Percentiles rank a stretch among this genome's conserved stretches.
These are phyloP conservation scores for Rallus crepitans DNA, from an alignment of 2,797 vertebrate genomes.

Conservation along the genomic window DNA sequence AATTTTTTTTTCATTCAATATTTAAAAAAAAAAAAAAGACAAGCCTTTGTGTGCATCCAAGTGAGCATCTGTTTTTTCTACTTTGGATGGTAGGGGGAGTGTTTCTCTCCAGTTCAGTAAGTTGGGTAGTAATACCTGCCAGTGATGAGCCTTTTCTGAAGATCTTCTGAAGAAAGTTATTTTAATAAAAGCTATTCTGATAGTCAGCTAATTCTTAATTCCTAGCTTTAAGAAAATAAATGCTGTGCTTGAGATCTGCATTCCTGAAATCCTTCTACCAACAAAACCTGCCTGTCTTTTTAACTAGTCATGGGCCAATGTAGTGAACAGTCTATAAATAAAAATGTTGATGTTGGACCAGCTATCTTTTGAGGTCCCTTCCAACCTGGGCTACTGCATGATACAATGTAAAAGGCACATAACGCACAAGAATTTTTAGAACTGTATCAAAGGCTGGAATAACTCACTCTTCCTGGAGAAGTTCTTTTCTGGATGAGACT, in stretches of 20 bases:
- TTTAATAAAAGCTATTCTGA: neutral
- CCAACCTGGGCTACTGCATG: neutral
- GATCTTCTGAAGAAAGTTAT: neutral
- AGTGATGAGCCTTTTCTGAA: neutral
- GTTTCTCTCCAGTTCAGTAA: neutral
- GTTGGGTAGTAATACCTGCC: neutral
- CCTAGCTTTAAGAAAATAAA: neutral
- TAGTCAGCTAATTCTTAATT: neutral
- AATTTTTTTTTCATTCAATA: neutral
- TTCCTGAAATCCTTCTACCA: neutral
- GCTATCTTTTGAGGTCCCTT: neutral
- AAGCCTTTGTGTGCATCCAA: neutral
- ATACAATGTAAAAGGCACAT: neutral
- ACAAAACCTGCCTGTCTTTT: neutral
- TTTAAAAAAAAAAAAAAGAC: neutral
- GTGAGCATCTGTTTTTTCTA: neutral
- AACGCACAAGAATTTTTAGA: neutral
- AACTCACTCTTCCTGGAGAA: neutral
- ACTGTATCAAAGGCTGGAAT: neutral
- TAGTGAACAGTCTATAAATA: neutral
- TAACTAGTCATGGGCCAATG: neutral
- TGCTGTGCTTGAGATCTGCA: fast-evolving
- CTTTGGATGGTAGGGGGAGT: neutral
- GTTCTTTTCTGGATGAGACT: neutral
- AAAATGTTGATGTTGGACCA: neutral